Evolutionary conservation across 2,888 invertebrate species (phyloP).

Genomic region (Agrypnus murinus): DNA sequence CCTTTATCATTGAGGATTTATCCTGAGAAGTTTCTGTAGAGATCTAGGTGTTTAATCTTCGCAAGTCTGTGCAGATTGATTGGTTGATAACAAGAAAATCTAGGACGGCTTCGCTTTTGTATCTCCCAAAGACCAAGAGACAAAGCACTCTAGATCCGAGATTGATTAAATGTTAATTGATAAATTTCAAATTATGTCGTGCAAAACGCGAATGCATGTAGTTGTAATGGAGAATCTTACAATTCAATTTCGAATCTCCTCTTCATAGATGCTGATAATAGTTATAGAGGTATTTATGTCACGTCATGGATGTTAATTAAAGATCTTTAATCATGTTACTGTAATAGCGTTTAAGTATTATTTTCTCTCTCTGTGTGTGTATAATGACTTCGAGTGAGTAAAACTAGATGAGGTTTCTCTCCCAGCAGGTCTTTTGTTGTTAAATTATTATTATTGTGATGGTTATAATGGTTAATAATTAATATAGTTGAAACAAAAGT

Average conservation of each 20-base stretch:
- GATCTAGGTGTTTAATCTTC: constrained; percentile 12
- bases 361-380: no score
- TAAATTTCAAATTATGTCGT: background rate
- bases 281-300: background rate
- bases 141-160: background rate
- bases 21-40: no score
- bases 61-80: constrained; percentile 21
- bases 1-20: background rate
- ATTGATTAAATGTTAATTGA: constrained; percentile 8
- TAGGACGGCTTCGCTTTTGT: background rate
- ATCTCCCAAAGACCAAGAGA: background rate
- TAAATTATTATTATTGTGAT: no score
- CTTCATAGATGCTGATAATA: background rate
- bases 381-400: no score
- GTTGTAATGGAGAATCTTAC: background rate
- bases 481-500: constrained; percentile 35
- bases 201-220: background rate
- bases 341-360: no score
- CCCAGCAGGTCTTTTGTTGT: no score
- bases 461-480: constrained; percentile 23
- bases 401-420: background rate
- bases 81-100: constrained; percentile 15
- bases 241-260: background rate
- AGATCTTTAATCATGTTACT: no score
- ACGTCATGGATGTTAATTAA: background rate